A percentile compares a stretch with the other conserved stretches of the same genome.
Evolutionary conservation across 2,113 vertebrate species (phyloP).

Genomic region (Ceyx margarethae): DNA sequence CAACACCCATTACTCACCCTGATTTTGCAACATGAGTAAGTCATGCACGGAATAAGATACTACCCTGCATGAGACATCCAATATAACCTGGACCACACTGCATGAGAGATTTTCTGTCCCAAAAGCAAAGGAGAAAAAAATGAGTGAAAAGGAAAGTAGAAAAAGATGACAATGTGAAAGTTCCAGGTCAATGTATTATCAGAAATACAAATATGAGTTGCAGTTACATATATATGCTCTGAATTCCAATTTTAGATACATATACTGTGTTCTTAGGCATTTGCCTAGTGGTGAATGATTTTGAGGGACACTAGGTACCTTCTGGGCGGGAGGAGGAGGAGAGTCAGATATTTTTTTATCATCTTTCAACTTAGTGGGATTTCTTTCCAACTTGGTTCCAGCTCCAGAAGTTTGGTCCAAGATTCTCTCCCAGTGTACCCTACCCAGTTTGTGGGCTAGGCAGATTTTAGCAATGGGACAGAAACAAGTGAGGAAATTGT

Average conservation of each 20-base stretch:
- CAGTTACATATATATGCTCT: not conserved
- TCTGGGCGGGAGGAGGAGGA: not conserved
- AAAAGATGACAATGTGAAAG: not conserved
- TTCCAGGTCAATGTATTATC: not conserved
- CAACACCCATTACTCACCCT: slow-evolving; percentile 39
- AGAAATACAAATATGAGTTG: not conserved
- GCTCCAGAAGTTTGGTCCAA: not conserved
- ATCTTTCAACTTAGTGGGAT: not conserved
- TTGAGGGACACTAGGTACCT: not conserved
- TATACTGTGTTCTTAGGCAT: not conserved
- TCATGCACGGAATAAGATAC: slow-evolving; percentile 16
- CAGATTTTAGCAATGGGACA: not conserved
- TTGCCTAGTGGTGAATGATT: not conserved
- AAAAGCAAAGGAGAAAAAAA: not conserved
- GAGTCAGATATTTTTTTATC: not conserved
- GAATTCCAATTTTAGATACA: not conserved
- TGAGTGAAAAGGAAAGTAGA: not conserved
- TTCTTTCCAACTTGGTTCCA: not conserved
- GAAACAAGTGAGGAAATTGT: not conserved
- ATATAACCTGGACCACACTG: slow-evolving; percentile 2
- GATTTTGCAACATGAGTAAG: slow-evolving; percentile 42
- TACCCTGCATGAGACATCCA: slow-evolving; percentile 17
- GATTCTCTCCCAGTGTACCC: not conserved
- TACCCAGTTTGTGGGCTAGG: not conserved
- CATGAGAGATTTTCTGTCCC: not conserved